phyloP scores from a whole-genome alignment of 2,113 vertebrate species.

The Pterocles burchelli region DNA sequence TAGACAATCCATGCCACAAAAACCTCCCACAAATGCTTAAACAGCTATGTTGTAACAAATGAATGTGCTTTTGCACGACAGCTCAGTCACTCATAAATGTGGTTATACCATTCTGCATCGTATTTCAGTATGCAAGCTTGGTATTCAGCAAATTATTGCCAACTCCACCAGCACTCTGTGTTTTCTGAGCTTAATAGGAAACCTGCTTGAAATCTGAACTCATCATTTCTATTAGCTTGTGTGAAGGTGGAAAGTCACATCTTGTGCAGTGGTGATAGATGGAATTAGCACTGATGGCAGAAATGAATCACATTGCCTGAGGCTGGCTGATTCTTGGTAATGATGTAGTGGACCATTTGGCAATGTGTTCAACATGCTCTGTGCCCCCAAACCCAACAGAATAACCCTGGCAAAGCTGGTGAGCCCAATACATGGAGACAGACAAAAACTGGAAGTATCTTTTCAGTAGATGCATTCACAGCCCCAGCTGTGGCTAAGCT shows the following conservation, averaged over 20 bases:
- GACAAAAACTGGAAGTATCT: background rate
- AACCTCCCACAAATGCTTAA: background rate
- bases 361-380: background rate
- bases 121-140: background rate
- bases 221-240: background rate
- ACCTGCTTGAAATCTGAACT: background rate
- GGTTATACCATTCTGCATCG: background rate
- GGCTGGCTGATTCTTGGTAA: background rate
- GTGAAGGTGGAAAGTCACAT: background rate
- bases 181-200: background rate
- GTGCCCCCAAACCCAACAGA: background rate
- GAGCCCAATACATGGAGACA: background rate
- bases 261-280: background rate
- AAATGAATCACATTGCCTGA: background rate
- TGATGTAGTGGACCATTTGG: background rate
- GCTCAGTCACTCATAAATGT: background rate
- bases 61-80: background rate
- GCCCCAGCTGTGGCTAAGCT: background rate
- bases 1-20: background rate
- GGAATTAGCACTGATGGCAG: background rate
- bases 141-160: background rate
- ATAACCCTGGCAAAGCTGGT: background rate
- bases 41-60: background rate
- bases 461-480: background rate
- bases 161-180: background rate